Evolutionary conservation across 2,888 invertebrate species (phyloP), one percentile per base, ranked within the genome.

Genomic region (Tupiocoris notatus): DNA sequence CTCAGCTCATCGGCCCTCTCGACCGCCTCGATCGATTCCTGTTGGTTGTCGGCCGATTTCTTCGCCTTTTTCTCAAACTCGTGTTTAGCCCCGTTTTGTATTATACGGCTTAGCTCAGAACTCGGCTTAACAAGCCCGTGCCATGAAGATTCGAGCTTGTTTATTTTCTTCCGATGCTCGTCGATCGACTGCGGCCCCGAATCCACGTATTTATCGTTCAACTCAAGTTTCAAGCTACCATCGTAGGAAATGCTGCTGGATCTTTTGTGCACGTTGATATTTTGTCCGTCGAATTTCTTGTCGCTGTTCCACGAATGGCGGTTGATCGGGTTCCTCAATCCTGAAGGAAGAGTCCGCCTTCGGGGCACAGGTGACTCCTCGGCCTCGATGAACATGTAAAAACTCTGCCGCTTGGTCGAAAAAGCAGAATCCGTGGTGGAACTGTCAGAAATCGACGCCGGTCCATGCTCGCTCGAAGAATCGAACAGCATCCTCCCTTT

Each of bases 331-430:
- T 84, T 82, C 54, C 83, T 82, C 1, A 85, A 65, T 20, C 80
- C 84, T 1, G 84, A 83, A 1, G 85, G 85, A 18, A 85, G 78
- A 0, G 84, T 84, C 61, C 83, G 83, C n/a, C 86, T 82, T 77
- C 85, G 77, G 18, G 80, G 77, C 2, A 81, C 80, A 22, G 78
- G 84, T 0, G 86, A 84, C 2, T 85, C 84, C 79, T 86, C 86
- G 1, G 85, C 84, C 77, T 86, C 86, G 75, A 86, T 86, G 76
- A 85, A 86, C 85, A 86, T 86, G 75, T 85, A 86, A 12, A 86
- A 84, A 17, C 82, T 81, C 78, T 82, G 81, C 71, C 81, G 80
- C 73, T 81, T 81, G n/a, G 78, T 78, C 0, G 77, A 74, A 63
- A 76, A 76, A 3, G 77, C 77, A 17, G 79, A 78, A 57, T 77